Evolutionary conservation across 1,140 invertebrate genomes (phyloP).

Genomic region (Trichoplusia ni): DNA sequence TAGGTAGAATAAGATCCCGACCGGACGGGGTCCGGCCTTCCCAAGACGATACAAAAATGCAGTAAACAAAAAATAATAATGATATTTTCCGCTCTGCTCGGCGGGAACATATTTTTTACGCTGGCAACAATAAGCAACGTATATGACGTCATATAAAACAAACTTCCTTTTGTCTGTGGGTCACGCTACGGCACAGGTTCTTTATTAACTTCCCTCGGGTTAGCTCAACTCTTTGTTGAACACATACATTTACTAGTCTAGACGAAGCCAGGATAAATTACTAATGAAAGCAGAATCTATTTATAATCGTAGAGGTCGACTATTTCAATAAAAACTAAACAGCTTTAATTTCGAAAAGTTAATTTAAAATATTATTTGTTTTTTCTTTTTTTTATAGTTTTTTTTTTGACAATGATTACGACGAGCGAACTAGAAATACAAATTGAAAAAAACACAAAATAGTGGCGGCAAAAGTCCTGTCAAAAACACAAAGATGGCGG

Average conservation of each 20-base stretch:
- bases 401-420: too few species aligned
- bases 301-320: slow-evolving; percentile 8
- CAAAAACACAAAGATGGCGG: not conserved
- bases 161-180: slow-evolving; percentile 7
- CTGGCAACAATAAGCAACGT: slow-evolving; percentile 12
- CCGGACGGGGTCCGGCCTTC: not conserved
- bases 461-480: too few species aligned
- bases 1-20: not conserved
- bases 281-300: slow-evolving; percentile 22
- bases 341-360: slow-evolving; percentile 16
- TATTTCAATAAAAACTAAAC: slow-evolving; percentile 20
- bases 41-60: slow-evolving; percentile 8
- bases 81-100: slow-evolving; percentile 34
- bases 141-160: slow-evolving; percentile 25
- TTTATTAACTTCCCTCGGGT: slow-evolving; percentile 31
- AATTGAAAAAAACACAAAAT: too few species aligned
- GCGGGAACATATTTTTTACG: slow-evolving; percentile 24
- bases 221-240: slow-evolving; percentile 25
- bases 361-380: too few species aligned
- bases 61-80: slow-evolving; percentile 32
- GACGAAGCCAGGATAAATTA: slow-evolving; percentile 30
- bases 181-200: slow-evolving; percentile 19
- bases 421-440: too few species aligned
- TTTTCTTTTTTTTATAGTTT: too few species aligned
- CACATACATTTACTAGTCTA: slow-evolving; percentile 33